Percentiles rank a stretch among this genome's conserved stretches.
Evolutionary conservation across 2,888 invertebrate genomes (phyloP).

Genomic region (Onchidella celtica): DNA sequence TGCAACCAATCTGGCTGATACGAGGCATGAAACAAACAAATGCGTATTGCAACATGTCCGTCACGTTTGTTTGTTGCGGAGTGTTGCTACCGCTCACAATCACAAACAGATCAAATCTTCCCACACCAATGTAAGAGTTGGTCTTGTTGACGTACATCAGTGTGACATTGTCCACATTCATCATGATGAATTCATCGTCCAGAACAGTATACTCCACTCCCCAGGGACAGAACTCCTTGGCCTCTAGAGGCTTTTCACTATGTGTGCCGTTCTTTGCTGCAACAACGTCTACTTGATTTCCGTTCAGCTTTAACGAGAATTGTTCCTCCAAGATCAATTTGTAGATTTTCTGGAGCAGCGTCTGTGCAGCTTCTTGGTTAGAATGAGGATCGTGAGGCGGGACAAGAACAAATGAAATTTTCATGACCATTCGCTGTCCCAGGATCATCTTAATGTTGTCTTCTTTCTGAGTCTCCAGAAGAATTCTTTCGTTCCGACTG

Average conservation of each 20-base stretch:
- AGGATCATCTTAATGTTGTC: background rate
- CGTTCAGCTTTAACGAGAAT: constrained; percentile 66
- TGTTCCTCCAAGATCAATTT: constrained; percentile 56
- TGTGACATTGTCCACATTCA: background rate
- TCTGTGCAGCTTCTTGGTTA: constrained; percentile 56
- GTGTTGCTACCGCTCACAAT: constrained; percentile 59
- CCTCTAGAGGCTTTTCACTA: constrained; percentile 35
- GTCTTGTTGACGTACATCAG: constrained; percentile 47
- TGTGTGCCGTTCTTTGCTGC: constrained; percentile 48
- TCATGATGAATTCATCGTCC: constrained; percentile 33
- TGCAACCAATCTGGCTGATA: constrained; percentile 62
- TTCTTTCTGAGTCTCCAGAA: background rate
- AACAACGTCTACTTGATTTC: constrained; percentile 63
- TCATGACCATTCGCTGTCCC: constrained; percentile 33
- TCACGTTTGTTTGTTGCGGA: constrained; percentile 57
- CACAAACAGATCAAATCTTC: constrained; percentile 67
- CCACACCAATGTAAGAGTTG: constrained; percentile 50
- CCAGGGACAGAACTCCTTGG: constrained; percentile 39
- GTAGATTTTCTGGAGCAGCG: constrained; percentile 60
- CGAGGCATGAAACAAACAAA: constrained; percentile 70
- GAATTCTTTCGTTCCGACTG: constrained; percentile 9
- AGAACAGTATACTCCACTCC: constrained; percentile 35
- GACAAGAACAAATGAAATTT: constrained; percentile 64
- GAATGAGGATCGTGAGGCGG: constrained; percentile 55
- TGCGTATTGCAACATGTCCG: constrained; percentile 57